Base-by-base conservation (phyloP, 2,113 vertebrate species). In the Anarhynchus alexandrinus region DNA sequence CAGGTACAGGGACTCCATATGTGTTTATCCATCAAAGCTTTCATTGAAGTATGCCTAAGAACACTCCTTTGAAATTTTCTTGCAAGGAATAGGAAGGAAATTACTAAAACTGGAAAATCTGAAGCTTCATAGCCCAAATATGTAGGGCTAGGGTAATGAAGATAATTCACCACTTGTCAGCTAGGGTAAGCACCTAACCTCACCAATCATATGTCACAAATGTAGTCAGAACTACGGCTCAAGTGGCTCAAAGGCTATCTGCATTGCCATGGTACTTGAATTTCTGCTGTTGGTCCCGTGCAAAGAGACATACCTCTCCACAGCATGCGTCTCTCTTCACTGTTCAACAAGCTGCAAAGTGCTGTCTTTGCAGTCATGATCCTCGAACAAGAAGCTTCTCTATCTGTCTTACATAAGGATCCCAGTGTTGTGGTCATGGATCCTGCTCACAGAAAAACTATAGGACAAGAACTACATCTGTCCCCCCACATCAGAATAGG, bases 141-240 rank as follows among this genome's bases (percentile, higher is more conserved):
- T 4, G 1, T 30, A 54, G 3, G 4, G 4, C 3, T 40, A 36
- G 4, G 54, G 14, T 40, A 84, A 30, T 0, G 0, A 82, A 72
- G 20, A 40, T 18, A 45, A 70, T 58, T 76, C 45, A 19, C 5
- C 5, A 66, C 9, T 72, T 89, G 5, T 6, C 19, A 79, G 5
- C 8, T 57, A 49, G 3, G 69, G 11, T 21, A 58, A 42, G 8
- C 2, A 1, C 12, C 20, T 69, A 38, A 30, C 12, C 4, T 55
- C 9, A 7, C n/a, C 12, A 85, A 29, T 15, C 82, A 6, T 34
- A 49, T 38, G 17, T 29, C 59, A 29, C 10, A 79, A 38, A 42
- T 9, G 3, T 17, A 32, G 11, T 40, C 19, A 55, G 6, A 85
- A 58, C 22, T 66, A 45, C 22, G 76, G 30, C 12, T 45, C 5